Evolutionary conservation across 2,888 invertebrate species (phyloP).

Genomic region (Halictus quadricinctus): DNA sequence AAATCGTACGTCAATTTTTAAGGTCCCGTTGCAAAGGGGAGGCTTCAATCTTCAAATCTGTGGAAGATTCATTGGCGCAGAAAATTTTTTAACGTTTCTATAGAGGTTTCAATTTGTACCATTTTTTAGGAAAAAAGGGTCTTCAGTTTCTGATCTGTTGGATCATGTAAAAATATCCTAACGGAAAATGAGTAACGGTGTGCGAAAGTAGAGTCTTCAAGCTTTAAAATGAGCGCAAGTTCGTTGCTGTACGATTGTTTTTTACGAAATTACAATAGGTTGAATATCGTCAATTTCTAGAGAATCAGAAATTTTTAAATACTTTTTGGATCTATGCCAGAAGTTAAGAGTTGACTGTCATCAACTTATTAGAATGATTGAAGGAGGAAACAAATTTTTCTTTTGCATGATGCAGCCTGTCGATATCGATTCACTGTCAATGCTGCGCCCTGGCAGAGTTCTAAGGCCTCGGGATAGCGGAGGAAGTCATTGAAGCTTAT

Average conservation of each 20-base stretch:
- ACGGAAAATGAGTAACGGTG: fast-evolving
- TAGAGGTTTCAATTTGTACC: background rate
- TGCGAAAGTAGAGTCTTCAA: background rate
- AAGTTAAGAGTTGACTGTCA: too few species aligned
- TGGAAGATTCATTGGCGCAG: background rate
- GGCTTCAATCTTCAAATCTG: background rate
- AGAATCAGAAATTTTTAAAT: too few species aligned
- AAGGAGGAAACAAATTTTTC: background rate
- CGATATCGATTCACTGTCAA: background rate
- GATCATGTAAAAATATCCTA: background rate
- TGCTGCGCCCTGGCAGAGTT: background rate
- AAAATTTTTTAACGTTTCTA: background rate
- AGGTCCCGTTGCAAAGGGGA: background rate
- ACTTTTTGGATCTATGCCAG: too few species aligned
- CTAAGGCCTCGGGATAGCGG: background rate
- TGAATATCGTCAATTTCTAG: background rate
- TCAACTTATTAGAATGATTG: background rate
- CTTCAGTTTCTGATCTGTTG: background rate
- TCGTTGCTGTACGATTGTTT: background rate
- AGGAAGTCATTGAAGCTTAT: constrained; percentile 1
- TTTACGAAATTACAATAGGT: background rate
- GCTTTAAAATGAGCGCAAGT: background rate
- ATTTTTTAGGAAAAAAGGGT: background rate
- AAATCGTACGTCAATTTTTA: background rate
- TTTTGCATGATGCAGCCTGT: background rate